Evolutionary conservation across 2,888 invertebrate species (phyloP).

Genomic region (Andrena flavipes): DNA sequence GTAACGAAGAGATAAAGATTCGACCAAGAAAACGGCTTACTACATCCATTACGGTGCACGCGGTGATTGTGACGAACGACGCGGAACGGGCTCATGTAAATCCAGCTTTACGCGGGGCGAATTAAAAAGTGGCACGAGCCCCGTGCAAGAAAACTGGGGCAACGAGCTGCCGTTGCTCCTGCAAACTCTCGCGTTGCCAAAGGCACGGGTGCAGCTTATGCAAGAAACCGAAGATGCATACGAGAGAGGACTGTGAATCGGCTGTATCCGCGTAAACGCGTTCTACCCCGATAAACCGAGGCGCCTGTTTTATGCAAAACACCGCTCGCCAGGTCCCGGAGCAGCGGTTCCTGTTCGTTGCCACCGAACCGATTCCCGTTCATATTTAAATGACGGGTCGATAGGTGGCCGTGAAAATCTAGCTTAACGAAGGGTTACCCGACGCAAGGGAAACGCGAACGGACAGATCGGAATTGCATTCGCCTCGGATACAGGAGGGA

Average conservation of each 20-base stretch:
- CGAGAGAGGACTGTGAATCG: constrained; percentile 23
- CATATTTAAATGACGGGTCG: background rate
- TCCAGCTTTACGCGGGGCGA: constrained; percentile 10
- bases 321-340: constrained; percentile 17
- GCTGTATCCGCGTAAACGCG: constrained; percentile 27
- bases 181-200: background rate
- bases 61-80: constrained; percentile 16
- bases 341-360: constrained; percentile 29
- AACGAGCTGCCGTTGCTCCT: background rate
- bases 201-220: background rate
- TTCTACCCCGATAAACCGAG: constrained; percentile 29
- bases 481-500: background rate
- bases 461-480: constrained; percentile 5
- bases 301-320: constrained; percentile 27
- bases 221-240: background rate
- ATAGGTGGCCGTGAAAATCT: background rate
- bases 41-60: background rate
- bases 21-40: background rate
- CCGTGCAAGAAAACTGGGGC: background rate
- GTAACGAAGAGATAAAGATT: constrained; percentile 16
- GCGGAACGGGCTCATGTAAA: constrained; percentile 40
- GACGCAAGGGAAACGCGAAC: background rate
- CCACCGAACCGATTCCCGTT: background rate
- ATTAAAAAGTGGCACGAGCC: constrained; percentile 11
- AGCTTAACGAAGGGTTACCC: background rate